Percentiles rank a stretch among this genome's conserved stretches.
Conservation (phyloP, 2,888 invertebrate species). For the Thyatira batis region DNA sequence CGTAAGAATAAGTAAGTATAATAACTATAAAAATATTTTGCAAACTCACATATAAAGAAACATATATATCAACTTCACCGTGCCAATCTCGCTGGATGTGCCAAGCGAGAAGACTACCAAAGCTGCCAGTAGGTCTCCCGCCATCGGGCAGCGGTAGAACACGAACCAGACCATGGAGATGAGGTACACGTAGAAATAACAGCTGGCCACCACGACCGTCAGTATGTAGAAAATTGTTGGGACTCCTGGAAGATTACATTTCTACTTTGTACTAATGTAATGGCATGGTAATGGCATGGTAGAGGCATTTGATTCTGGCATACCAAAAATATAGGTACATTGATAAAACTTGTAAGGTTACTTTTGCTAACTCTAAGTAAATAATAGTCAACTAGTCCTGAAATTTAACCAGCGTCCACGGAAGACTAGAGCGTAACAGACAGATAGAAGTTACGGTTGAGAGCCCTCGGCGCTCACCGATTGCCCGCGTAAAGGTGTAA, state of each 20-base stretch:
- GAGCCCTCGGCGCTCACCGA: too few species aligned
- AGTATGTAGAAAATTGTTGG: constrained; percentile 29
- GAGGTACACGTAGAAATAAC: constrained; percentile 39
- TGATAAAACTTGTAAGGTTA: too few species aligned
- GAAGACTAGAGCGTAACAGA: too few species aligned
- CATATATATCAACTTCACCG: constrained; percentile 37
- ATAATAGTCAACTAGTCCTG: too few species aligned
- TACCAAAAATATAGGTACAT: too few species aligned
- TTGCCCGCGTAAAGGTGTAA: too few species aligned
- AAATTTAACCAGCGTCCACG: too few species aligned
- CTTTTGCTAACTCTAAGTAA: too few species aligned
- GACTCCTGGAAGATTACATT: constrained; percentile 26
- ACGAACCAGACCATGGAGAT: constrained; percentile 43
- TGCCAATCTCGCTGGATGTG: constrained; percentile 34
- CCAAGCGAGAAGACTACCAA: constrained; percentile 38
- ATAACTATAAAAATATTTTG: constrained; percentile 1
- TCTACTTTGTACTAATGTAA: background rate
- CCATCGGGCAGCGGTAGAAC: constrained; percentile 26
- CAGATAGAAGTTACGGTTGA: too few species aligned
- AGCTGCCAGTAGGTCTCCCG: constrained; percentile 28
- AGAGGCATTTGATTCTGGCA: too few species aligned
- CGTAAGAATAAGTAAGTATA: too few species aligned
- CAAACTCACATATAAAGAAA: constrained; percentile 37
- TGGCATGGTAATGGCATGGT: too few species aligned
- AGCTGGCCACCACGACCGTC: constrained; percentile 11